Evolutionary conservation across 2,797 vertebrate genomes (phyloP), one percentile per base, ranked within the genome.

Genomic region (Oryzias dopingdopingensis): DNA sequence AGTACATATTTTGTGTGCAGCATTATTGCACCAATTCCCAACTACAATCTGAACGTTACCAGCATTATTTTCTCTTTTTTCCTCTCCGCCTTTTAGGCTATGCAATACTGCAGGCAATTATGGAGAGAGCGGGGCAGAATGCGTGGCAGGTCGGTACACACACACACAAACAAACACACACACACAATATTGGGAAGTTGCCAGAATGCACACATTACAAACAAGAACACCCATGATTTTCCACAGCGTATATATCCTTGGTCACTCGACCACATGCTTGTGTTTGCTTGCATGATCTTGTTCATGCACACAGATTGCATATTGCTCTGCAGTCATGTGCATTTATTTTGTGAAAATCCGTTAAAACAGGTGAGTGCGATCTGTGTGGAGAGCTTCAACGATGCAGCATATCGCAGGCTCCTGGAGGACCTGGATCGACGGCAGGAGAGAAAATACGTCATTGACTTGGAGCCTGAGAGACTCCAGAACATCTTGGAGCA

Each of bases 351-450:
- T 65, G 18, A 59, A n/a, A 24, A 48, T 22, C 4, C 49, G 5
- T 66, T 32, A 55, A 46, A 8, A 6, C 72, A 90, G 89, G 89
- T 90, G 73, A 97, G 95, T 23, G 96, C 96, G 44, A 97, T 97
- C 89, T 97, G 96, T 70, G 95, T 97, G 90, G 96, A 97, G 93
- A 97, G 95, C 87, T 97, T 97, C 92, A 96, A 95, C 13, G 96
- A 97, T 72, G 94, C 94, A 55, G 95, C 93, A 18, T 97, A 97
- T 82, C 92, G 96, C 14, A 88, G 95, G 41, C 94, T 97, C 62
- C 84, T 97, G 71, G 95, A 97, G 88, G 96, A 97, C 76, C 88
- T 97, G 86, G 96, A 97, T 76, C 92, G 96, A 85, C 94, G 95
- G 75, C 95, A 97, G 83, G 96, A 97, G 83, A 94, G 94, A 86